Evolutionary conservation across 2,888 invertebrate genomes (phyloP).

Genomic region (Selenia dentaria): DNA sequence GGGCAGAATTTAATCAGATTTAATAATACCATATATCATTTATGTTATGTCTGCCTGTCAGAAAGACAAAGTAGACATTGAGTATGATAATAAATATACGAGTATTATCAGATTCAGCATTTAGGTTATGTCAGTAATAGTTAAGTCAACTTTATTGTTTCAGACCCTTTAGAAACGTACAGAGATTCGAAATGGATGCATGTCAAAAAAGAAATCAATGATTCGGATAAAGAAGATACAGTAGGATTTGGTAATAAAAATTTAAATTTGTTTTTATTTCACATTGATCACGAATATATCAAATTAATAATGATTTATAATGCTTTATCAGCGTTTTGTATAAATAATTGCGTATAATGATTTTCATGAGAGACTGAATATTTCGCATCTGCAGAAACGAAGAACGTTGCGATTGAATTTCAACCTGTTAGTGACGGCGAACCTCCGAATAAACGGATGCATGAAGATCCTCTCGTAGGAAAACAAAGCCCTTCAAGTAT

Average conservation of each 20-base stretch:
- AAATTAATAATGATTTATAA: not conserved
- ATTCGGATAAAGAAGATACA: constrained; percentile 7
- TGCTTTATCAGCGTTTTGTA: too few species aligned
- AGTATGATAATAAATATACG: too few species aligned
- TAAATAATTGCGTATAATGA: too few species aligned
- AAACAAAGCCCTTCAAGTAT: constrained; percentile 1
- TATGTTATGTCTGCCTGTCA: too few species aligned
- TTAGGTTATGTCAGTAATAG: too few species aligned
- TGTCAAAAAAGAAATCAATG: constrained; percentile 3
- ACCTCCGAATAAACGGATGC: constrained; percentile 6
- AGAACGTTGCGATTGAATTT: not conserved
- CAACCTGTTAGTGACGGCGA: not conserved
- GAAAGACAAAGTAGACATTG: too few species aligned
- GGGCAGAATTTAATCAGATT: too few species aligned
- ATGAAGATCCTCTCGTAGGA: constrained; percentile 3
- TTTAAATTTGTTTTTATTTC: not conserved
- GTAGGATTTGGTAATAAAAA: not conserved
- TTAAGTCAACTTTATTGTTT: too few species aligned
- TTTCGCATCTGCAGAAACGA: not conserved
- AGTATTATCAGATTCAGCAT: too few species aligned
- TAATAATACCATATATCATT: too few species aligned
- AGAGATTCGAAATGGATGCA: not conserved
- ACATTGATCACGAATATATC: not conserved
- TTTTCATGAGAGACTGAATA: too few species aligned
- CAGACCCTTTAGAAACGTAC: not conserved